A percentile compares a stretch with the other conserved stretches of the same genome.
These are phyloP conservation scores for Trogon surrucura DNA, from an alignment of 2,113 vertebrate genomes.

Conservation along the genomic window DNA sequence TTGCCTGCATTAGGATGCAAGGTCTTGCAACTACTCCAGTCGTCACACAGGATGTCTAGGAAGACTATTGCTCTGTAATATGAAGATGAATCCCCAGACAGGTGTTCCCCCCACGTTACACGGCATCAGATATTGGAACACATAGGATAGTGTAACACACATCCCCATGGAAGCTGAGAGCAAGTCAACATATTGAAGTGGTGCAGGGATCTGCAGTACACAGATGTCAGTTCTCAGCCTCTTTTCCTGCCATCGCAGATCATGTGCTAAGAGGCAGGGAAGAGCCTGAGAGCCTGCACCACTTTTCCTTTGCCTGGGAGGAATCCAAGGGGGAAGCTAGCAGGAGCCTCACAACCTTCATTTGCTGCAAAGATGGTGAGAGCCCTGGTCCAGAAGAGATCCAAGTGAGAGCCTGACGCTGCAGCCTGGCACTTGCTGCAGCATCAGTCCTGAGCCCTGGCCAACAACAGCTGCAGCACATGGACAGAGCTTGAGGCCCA, in stretches of 20 bases:
- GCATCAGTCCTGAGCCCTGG: accelerated
- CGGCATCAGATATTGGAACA: not conserved
- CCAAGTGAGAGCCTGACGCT: not conserved
- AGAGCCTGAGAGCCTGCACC: not conserved
- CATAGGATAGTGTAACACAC: not conserved
- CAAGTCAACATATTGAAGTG: not conserved
- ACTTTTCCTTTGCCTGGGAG: not conserved
- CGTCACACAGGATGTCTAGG: too few species aligned
- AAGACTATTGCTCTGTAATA: not conserved
- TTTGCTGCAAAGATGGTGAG: not conserved
- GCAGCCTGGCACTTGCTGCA: not conserved
- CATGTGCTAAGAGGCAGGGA: not conserved
- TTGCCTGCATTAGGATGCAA: not conserved
- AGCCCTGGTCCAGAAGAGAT: not conserved
- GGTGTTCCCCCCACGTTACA: not conserved
- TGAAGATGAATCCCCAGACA: not conserved
- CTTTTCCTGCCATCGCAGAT: not conserved
- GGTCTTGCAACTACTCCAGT: not conserved
- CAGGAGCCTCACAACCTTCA: not conserved
- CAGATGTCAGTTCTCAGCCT: not conserved
- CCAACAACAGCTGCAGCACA: not conserved
- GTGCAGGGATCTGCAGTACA: not conserved
- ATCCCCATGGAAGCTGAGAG: not conserved
- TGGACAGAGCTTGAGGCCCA: not conserved
- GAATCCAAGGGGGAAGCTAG: not conserved